Evolutionary conservation across 2,113 vertebrate species (phyloP).

Genomic region (Peromyscus californicus): DNA sequence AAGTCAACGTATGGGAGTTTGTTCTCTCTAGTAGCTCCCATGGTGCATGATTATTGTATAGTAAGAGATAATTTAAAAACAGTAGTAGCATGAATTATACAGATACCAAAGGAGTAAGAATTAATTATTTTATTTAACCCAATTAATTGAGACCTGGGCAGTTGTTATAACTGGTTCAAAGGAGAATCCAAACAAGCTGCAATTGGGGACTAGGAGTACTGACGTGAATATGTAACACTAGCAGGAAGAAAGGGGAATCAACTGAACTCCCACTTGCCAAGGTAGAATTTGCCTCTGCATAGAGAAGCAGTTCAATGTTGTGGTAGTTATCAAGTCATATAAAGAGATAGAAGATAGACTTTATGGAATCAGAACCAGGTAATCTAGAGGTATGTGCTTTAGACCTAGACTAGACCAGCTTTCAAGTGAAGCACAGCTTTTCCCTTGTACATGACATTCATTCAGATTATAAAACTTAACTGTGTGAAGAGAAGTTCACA

Average conservation of each 20-base stretch:
- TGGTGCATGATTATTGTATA: conserved; percentile 1
- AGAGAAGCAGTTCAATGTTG: not conserved
- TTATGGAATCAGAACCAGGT: not conserved
- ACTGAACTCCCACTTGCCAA: not conserved
- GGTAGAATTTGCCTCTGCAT: not conserved
- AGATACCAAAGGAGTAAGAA: not conserved
- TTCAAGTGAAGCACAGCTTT: not conserved
- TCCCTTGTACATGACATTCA: not conserved
- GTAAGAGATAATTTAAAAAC: conserved; percentile 31
- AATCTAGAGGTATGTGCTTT: not conserved
- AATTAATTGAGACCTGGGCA: not conserved
- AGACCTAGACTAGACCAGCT: not conserved
- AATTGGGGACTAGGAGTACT: not conserved
- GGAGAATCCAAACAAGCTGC: not conserved
- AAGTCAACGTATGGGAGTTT: not conserved
- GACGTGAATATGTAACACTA: not conserved
- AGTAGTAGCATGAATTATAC: not conserved
- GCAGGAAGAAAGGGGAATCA: not conserved
- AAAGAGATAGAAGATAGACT: not conserved
- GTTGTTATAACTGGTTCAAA: not conserved
- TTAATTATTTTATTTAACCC: conserved; percentile 42
- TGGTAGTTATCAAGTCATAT: not conserved
- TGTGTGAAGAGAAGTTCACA: not conserved
- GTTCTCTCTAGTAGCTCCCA: not conserved
- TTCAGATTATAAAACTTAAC: not conserved